Percentiles rank a stretch among this genome's conserved stretches.
Conservation (phyloP, 2,113 vertebrate species). For the Rousettus leschenaultii region DNA sequence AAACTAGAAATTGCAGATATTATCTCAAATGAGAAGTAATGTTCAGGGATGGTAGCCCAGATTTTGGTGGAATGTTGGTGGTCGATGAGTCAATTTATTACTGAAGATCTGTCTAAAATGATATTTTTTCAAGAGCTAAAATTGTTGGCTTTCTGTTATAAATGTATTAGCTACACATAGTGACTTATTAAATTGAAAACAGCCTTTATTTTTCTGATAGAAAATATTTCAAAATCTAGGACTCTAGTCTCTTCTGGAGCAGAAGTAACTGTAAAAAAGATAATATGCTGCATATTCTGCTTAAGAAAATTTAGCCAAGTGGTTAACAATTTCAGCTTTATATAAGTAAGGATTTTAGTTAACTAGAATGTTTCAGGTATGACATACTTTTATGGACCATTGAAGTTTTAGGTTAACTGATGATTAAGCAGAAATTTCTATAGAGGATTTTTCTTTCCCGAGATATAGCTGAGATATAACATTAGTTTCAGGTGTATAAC, state of each 20-base stretch:
- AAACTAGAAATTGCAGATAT: background rate
- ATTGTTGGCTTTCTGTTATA: constrained; percentile 5
- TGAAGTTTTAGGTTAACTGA: background rate
- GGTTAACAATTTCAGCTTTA: background rate
- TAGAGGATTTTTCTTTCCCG: background rate
- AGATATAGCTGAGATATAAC: background rate
- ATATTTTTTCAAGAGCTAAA: constrained; percentile 23
- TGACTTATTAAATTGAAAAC: constrained; percentile 40
- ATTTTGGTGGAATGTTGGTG: background rate
- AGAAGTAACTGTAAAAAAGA: constrained; percentile 10
- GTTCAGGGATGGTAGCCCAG: background rate
- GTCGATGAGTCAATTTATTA: constrained; percentile 11
- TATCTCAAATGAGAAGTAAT: constrained; percentile 26
- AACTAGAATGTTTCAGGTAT: background rate
- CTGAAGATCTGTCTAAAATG: background rate
- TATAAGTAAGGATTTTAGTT: background rate
- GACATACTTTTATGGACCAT: background rate
- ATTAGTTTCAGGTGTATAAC: background rate
- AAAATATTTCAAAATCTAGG: constrained; percentile 14
- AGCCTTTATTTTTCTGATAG: background rate
- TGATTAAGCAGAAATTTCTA: background rate
- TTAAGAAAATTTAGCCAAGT: background rate
- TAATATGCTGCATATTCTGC: background rate
- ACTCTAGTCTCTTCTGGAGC: background rate
- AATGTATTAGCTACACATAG: background rate